Evolutionary conservation across 1,140 invertebrate genomes (phyloP).

Genomic region (Euura saliciscinereae): DNA sequence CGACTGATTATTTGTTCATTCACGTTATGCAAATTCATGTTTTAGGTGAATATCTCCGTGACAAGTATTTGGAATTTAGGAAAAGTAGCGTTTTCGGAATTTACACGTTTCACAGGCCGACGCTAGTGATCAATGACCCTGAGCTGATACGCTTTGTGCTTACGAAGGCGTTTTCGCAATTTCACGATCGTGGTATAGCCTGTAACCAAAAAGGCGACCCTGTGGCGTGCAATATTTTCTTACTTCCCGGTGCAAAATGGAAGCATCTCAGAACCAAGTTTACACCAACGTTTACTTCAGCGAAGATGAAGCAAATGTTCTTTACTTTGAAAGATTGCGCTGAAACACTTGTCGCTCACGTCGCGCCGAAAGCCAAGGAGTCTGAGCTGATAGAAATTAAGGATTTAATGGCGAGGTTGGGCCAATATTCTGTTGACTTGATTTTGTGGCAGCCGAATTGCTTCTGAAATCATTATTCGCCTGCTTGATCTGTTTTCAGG

Average conservation of each 20-base stretch:
- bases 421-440: neutral
- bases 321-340: conserved; percentile 52
- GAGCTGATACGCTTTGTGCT: conserved; percentile 57
- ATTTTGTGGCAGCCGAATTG: neutral
- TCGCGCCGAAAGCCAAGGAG: conserved; percentile 31
- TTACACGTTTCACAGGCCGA: conserved; percentile 59
- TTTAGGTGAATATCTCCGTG: conserved; percentile 28
- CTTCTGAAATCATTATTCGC: conserved; percentile 15
- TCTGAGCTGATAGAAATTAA: conserved; percentile 42
- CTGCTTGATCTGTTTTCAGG: conserved; percentile 22
- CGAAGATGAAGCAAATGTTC: conserved; percentile 65
- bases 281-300: conserved; percentile 64
- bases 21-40: neutral
- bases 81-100: conserved; percentile 43
- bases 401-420: conserved; percentile 57
- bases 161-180: conserved; percentile 58
- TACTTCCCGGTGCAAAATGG: conserved; percentile 58
- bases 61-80: conserved; percentile 27
- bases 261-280: conserved; percentile 58
- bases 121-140: conserved; percentile 56
- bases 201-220: conserved; percentile 59
- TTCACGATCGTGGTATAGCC: conserved; percentile 54
- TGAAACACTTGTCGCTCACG: conserved; percentile 40
- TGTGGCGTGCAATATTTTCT: conserved; percentile 62
- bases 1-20: no score